Percentiles rank a stretch among this genome's conserved stretches.
Evolutionary conservation across 2,797 vertebrate species (phyloP).

Genomic region (Epinephelus coioides): DNA sequence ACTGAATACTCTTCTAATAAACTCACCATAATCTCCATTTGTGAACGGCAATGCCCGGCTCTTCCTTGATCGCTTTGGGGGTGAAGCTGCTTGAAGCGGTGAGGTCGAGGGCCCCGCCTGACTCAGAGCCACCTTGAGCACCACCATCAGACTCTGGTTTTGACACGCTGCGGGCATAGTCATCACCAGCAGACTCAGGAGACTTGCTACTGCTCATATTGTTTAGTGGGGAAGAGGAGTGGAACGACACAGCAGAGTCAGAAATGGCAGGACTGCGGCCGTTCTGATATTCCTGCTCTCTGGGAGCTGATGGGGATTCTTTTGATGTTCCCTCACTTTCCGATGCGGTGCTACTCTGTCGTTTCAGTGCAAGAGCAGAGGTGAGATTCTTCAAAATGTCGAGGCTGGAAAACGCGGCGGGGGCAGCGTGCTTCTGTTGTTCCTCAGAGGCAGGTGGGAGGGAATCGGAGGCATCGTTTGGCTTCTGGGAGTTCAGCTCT

Average conservation of each 20-base stretch:
- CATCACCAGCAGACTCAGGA: slow-evolving; percentile 84
- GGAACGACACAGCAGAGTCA: slow-evolving; percentile 85
- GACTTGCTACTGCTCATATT: slow-evolving; percentile 86
- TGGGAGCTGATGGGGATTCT: slow-evolving; percentile 84
- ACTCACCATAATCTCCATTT: slow-evolving; percentile 90
- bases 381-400: slow-evolving; percentile 87
- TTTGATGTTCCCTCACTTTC: slow-evolving; percentile 91
- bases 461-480: slow-evolving; percentile 76
- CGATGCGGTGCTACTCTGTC: slow-evolving; percentile 92
- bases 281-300: slow-evolving; percentile 90
- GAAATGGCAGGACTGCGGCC: slow-evolving; percentile 90
- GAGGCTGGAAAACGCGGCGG: slow-evolving; percentile 83
- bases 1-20: not conserved
- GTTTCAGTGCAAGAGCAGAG: slow-evolving; percentile 87
- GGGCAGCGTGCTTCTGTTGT: slow-evolving; percentile 67
- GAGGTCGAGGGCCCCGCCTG: slow-evolving; percentile 92
- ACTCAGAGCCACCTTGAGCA: slow-evolving; percentile 83
- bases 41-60: slow-evolving; percentile 87
- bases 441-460: slow-evolving; percentile 62
- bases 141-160: slow-evolving; percentile 84
- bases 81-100: slow-evolving; percentile 88
- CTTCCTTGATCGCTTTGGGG: slow-evolving; percentile 89
- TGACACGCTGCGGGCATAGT: slow-evolving; percentile 52
- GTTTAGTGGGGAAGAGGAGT: slow-evolving; percentile 90
- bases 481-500: slow-evolving; percentile 82